Evolutionary conservation across 2,797 vertebrate species (phyloP).

Genomic region (Xyrichtys novacula): DNA sequence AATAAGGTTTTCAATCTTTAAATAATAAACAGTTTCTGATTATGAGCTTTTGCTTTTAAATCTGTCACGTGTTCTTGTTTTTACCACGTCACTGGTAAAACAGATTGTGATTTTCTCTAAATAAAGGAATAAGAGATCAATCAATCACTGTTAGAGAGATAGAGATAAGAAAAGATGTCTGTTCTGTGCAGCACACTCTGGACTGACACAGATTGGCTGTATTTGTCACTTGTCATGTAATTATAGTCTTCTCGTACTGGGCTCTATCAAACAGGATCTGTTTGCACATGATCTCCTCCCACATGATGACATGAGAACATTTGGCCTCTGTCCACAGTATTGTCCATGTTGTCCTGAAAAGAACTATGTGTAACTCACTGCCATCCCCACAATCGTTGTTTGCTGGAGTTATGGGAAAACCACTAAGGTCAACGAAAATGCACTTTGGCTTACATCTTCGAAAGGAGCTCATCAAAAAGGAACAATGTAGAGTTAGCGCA

Average conservation of each 20-base stretch:
- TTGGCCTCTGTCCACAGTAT: slow-evolving; percentile 67
- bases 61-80: slow-evolving; percentile 5
- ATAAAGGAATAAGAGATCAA: slow-evolving; percentile 1
- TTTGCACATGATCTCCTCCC: slow-evolving; percentile 76
- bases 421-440: slow-evolving; percentile 76
- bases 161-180: slow-evolving; percentile 48
- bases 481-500: slow-evolving; percentile 81
- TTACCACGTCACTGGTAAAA: background rate
- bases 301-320: slow-evolving; percentile 73
- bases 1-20: too few relatives aligned
- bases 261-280: slow-evolving; percentile 76
- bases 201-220: slow-evolving; percentile 56
- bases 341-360: slow-evolving; percentile 75
- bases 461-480: slow-evolving; percentile 69
- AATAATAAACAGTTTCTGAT: background rate
- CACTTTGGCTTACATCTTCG: slow-evolving; percentile 76
- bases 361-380: slow-evolving; percentile 62
- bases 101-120: background rate
- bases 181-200: slow-evolving; percentile 40
- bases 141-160: slow-evolving; percentile 20
- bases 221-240: slow-evolving; percentile 72
- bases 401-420: slow-evolving; percentile 76
- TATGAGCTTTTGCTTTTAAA: background rate
- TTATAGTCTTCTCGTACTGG: slow-evolving; percentile 59
- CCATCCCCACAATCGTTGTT: slow-evolving; percentile 57